Evolutionary conservation across 2,888 invertebrate genomes (phyloP).

Genomic region (Serripes groenlandicus): DNA sequence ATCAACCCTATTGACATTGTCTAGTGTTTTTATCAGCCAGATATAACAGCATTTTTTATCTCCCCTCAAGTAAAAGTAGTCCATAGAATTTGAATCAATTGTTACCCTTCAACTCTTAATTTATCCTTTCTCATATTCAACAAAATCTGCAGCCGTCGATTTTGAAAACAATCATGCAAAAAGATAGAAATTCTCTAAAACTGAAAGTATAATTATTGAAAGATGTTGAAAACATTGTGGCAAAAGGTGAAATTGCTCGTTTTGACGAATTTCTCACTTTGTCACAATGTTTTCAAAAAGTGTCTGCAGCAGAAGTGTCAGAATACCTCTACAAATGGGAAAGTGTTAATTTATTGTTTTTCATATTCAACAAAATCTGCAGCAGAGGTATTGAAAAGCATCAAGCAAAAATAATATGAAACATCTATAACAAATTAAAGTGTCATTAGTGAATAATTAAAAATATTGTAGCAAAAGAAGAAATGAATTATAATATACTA

Average conservation of each 20-base stretch:
- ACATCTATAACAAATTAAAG: too few relatives aligned
- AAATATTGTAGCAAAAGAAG: too few relatives aligned
- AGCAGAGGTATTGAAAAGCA: too few relatives aligned
- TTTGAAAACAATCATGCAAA: neutral
- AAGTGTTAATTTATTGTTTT: too few relatives aligned
- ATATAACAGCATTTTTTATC: conserved; percentile 46
- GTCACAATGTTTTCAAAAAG: too few relatives aligned
- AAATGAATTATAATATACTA: too few relatives aligned
- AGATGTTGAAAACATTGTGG: too few relatives aligned
- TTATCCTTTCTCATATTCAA: neutral
- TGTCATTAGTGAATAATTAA: too few relatives aligned
- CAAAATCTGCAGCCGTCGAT: neutral
- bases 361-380: too few relatives aligned
- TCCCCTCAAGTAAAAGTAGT: conserved; percentile 45
- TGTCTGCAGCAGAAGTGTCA: too few relatives aligned
- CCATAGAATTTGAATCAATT: conserved; percentile 46
- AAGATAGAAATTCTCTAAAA: neutral
- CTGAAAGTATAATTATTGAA: neutral
- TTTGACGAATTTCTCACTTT: neutral
- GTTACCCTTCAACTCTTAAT: conserved; percentile 41
- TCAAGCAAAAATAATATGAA: too few relatives aligned
- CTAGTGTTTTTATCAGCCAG: conserved; percentile 37
- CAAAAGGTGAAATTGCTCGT: neutral
- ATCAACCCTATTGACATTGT: conserved; percentile 56
- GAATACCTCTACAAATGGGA: too few relatives aligned